Evolutionary conservation across 2,113 vertebrate genomes (phyloP).

Genomic region (Caranx ignobilis): DNA sequence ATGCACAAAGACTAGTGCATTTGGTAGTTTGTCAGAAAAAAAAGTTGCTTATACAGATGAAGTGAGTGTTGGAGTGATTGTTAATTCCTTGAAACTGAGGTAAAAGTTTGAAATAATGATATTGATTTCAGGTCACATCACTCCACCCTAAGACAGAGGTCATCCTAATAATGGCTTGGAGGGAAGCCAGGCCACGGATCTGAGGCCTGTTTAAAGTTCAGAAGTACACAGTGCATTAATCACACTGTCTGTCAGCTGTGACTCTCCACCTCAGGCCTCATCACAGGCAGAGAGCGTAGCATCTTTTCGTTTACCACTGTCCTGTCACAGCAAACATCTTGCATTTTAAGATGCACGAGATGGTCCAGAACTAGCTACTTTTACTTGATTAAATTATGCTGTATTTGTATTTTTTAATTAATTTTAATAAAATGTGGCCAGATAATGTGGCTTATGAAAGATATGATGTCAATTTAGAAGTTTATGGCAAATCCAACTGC

Average conservation of each 20-base stretch:
- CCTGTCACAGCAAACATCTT: not conserved
- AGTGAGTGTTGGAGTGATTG: no score
- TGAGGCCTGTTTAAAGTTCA: slow-evolving; percentile 45
- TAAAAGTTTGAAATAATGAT: no score
- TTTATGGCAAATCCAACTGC: slow-evolving; percentile 33
- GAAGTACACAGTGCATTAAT: slow-evolving; percentile 26
- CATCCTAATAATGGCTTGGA: slow-evolving; percentile 48
- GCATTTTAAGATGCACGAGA: slow-evolving; percentile 9
- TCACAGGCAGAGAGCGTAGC: slow-evolving; percentile 16
- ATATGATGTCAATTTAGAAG: not conserved
- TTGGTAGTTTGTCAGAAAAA: no score
- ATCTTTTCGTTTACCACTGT: slow-evolving; percentile 18
- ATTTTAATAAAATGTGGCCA: not conserved
- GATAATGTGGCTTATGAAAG: not conserved
- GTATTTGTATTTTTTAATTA: no score
- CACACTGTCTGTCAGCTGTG: slow-evolving; percentile 32
- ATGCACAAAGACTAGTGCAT: no score
- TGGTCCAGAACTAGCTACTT: slow-evolving; percentile 12
- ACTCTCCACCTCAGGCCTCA: slow-evolving; percentile 28
- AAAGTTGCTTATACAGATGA: no score
- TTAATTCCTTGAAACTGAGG: no score
- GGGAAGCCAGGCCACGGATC: slow-evolving; percentile 17
- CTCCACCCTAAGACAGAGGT: slow-evolving; percentile 26
- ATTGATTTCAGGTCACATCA: no score
- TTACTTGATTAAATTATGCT: slow-evolving; percentile 11